phyloP scores from a whole-genome alignment of 2,888 invertebrate species.

The Plagiodera versicolora region DNA sequence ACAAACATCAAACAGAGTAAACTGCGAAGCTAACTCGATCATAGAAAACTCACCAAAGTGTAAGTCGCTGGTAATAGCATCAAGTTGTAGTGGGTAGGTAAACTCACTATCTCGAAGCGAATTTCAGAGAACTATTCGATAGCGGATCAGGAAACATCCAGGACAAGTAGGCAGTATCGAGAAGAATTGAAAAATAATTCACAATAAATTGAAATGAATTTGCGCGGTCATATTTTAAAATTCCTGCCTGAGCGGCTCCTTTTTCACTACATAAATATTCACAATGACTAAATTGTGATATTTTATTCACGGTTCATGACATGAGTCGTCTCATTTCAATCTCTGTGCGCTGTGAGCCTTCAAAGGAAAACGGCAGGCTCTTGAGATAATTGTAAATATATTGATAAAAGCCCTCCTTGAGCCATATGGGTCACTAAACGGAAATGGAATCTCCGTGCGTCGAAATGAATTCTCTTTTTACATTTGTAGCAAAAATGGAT shows the following conservation, averaged over 20 bases:
- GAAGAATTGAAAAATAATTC: no score
- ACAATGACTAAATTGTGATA: no score
- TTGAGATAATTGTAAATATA: background rate
- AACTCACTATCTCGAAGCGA: slow-evolving; percentile 16
- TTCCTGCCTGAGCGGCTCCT: no score
- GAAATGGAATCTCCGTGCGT: background rate
- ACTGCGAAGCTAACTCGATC: slow-evolving; percentile 35
- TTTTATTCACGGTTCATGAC: no score
- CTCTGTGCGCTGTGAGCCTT: background rate
- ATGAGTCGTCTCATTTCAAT: background rate
- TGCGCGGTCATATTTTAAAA: no score
- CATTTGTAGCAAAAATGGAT: no score
- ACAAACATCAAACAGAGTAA: slow-evolving; percentile 32
- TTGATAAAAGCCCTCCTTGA: background rate
- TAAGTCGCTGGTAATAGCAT: slow-evolving; percentile 40
- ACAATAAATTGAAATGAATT: no score
- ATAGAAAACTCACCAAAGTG: slow-evolving; percentile 37
- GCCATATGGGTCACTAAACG: background rate
- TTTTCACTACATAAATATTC: no score
- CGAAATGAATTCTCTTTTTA: background rate
- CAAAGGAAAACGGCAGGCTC: background rate
- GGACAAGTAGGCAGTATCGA: background rate
- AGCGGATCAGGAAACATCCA: background rate
- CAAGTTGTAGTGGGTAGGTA: slow-evolving; percentile 22
- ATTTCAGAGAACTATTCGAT: background rate